phyloP scores from a whole-genome alignment of 2,113 vertebrate genomes.

The Onychostruthus taczanowskii region DNA sequence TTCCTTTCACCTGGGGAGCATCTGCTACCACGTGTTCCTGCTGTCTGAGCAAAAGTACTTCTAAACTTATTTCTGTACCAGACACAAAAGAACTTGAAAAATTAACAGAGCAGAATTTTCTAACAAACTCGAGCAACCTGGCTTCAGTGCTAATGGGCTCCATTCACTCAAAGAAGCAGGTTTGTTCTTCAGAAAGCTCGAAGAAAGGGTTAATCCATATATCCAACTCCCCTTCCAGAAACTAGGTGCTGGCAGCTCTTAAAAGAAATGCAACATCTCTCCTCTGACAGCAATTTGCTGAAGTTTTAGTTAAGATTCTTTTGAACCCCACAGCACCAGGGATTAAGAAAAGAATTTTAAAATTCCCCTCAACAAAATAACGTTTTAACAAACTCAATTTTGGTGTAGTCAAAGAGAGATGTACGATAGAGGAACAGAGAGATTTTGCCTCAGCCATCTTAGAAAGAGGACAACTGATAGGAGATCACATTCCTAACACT shows the following conservation, averaged over 20 bases:
- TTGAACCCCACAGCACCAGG: not conserved
- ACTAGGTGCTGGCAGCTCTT: not conserved
- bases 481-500: not conserved
- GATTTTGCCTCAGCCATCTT: not conserved
- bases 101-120: not conserved
- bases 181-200: not conserved
- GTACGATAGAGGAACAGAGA: not conserved
- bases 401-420: not conserved
- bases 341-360: not conserved
- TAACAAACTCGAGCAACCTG: not conserved
- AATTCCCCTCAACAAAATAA: not conserved
- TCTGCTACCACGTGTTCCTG: not conserved
- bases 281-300: not conserved
- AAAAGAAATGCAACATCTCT: not conserved
- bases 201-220: not conserved
- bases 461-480: not conserved
- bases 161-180: not conserved
- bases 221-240: not conserved
- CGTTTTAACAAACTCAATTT: not conserved
- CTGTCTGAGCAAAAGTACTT: not conserved
- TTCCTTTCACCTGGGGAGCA: conserved; percentile 7
- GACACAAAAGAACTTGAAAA: not conserved
- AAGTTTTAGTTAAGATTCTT: not conserved
- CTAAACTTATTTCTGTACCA: not conserved
- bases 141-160: not conserved